Evolutionary conservation across 2,797 vertebrate genomes (phyloP).

Genomic region (Pampus argenteus): DNA sequence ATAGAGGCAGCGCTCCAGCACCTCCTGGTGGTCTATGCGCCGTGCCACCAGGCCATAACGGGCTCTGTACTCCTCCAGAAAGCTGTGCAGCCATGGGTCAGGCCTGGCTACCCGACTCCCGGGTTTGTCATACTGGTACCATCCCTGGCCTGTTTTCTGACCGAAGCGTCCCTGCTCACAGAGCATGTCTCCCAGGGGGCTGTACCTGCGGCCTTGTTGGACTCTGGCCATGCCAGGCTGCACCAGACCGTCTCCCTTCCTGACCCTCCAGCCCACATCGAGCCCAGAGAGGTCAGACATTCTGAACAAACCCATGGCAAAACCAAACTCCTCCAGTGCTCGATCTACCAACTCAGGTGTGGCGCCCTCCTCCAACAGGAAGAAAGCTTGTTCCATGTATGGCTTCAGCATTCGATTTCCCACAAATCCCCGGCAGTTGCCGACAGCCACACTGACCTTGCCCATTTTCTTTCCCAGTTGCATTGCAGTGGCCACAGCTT

Average conservation of each 20-base stretch:
- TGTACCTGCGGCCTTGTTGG: slow-evolving; percentile 84
- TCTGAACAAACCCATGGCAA: slow-evolving; percentile 91
- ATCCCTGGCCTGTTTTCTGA: slow-evolving; percentile 91
- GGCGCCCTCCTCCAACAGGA: slow-evolving; percentile 93
- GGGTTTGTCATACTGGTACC: slow-evolving; percentile 91
- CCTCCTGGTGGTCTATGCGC: slow-evolving; percentile 85
- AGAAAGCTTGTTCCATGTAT: slow-evolving; percentile 85
- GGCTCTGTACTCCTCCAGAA: slow-evolving; percentile 88
- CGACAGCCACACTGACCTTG: slow-evolving; percentile 92
- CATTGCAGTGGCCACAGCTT: slow-evolving; percentile 89
- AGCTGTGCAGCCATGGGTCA: slow-evolving; percentile 87
- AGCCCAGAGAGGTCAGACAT: slow-evolving; percentile 91
- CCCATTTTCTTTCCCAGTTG: slow-evolving; percentile 87
- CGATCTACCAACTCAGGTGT: slow-evolving; percentile 88
- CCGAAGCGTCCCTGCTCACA: slow-evolving; percentile 90
- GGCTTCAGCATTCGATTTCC: slow-evolving; percentile 91
- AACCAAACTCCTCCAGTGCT: slow-evolving; percentile 91
- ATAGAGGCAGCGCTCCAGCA: slow-evolving; percentile 91
- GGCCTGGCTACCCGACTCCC: slow-evolving; percentile 81
- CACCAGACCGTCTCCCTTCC: slow-evolving; percentile 82
- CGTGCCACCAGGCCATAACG: slow-evolving; percentile 78
- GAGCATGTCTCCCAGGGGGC: slow-evolving; percentile 91
- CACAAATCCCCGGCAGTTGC: slow-evolving; percentile 93
- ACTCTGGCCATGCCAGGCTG: slow-evolving; percentile 71
- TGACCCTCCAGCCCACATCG: slow-evolving; percentile 91